Evolutionary conservation across 2,113 vertebrate species (phyloP), one percentile per base, ranked within the genome.

Genomic region (Calidris pygmaea): DNA sequence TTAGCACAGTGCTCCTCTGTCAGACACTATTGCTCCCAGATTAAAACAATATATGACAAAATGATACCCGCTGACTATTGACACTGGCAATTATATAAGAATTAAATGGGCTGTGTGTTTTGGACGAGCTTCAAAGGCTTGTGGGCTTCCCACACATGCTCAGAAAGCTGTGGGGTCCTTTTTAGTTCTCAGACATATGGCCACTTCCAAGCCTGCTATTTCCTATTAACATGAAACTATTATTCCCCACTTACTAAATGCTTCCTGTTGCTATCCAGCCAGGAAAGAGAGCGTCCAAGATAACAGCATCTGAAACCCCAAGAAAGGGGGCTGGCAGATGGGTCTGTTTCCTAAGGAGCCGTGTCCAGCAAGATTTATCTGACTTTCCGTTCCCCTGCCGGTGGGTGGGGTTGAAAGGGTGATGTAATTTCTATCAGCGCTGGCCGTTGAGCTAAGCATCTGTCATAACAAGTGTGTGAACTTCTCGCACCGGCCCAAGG

Each of bases 21-120:
- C 97, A 97, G 96, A 95, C 96, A n/a, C 94, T 92, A 68, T 87
- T 91, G 93, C 97, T 98, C 97, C 97, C 97, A 97, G 97, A 98
- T 98, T 98, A 98, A 98, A 98, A 98, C 97, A 98, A 98, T 97
- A 98, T 96, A 98, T 93, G 90, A 98, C 98, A 97, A 90, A 96
- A 93, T 67, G 91, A 96, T 96, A 95, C 96, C 91, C 23, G 60
- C 95, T 76, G 96, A 90, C 97, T 85, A 97, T 97, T 96, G 97
- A 96, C 91, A 65, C 95, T 94, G 90, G 85, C 86, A 96, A 98
- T 97, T 95, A 92, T 30, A 30, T 39, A 94, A 87, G 95, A 97
- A 97, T 97, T 94, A 91, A 96, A 98, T 45, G 12, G 43, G 86
- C 96, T 96, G 96, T 96, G 88, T 94, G 60, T 90, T 95, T 97